Conservation (phyloP, 2,888 invertebrate species). For the Euzophera pinguis region DNA sequence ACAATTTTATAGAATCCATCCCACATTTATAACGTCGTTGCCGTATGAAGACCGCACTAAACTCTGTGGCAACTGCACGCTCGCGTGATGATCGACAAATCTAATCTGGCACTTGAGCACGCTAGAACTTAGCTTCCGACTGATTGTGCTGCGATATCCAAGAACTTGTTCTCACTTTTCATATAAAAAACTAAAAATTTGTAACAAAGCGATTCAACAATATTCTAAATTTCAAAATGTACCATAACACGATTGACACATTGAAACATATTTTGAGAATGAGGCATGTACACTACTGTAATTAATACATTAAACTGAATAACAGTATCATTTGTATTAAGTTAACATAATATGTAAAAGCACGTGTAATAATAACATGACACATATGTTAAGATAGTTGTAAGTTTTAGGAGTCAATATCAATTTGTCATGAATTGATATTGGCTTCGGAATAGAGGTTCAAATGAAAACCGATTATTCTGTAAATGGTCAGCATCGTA, state of each 20-base stretch:
- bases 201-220: background rate
- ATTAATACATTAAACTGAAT: conserved; percentile 17
- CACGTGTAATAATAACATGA: conserved; percentile 13
- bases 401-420: background rate
- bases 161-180: conserved; percentile 23
- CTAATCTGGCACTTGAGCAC: conserved; percentile 52
- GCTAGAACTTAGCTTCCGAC: conserved; percentile 40
- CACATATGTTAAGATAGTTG: background rate
- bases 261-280: conserved; percentile 29
- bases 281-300: conserved; percentile 31
- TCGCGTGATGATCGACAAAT: conserved; percentile 13
- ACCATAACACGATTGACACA: conserved; percentile 9
- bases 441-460: conserved; percentile 30
- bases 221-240: background rate
- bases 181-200: conserved; percentile 11
- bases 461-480: conserved; percentile 72
- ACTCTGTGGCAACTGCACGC: conserved; percentile 17
- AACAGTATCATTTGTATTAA: conserved; percentile 16
- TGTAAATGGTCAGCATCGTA: conserved; percentile 72
- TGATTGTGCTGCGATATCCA: conserved; percentile 20
- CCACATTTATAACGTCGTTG: conserved; percentile 37
- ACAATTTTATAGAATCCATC: conserved; percentile 29
- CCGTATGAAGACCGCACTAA: conserved; percentile 17
- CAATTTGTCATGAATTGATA: conserved; percentile 7
- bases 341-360: conserved; percentile 17